These are phyloP conservation scores for Rutilus rutilus DNA, from an alignment of 2,113 vertebrate genomes.

Conservation along the genomic window DNA sequence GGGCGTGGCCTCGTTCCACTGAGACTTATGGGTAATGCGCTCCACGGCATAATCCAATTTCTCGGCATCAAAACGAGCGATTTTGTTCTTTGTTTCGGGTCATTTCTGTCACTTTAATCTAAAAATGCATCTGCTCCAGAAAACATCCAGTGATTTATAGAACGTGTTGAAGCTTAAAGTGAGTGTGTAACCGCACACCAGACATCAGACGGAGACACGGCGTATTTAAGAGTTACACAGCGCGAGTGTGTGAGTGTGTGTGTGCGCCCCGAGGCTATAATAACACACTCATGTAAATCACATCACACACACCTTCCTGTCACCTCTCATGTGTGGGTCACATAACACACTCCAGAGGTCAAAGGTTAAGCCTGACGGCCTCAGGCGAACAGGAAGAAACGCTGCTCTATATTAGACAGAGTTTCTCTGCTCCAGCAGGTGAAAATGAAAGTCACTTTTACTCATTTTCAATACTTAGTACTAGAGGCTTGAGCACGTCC, in stretches of 20 bases:
- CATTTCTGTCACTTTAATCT: slow-evolving; percentile 44
- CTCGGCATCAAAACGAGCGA: slow-evolving; percentile 31
- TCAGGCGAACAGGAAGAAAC: slow-evolving; percentile 23
- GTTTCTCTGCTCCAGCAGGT: slow-evolving; percentile 19
- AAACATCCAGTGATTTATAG: slow-evolving; percentile 23
- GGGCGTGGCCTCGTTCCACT: slow-evolving; percentile 43
- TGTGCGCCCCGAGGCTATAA: not conserved
- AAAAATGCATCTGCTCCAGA: slow-evolving; percentile 43
- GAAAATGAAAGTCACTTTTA: not conserved
- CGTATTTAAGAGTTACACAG: not conserved
- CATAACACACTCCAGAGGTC: slow-evolving; percentile 35
- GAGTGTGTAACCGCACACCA: slow-evolving; percentile 4
- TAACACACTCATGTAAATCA: slow-evolving; percentile 29
- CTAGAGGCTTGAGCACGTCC: no score
- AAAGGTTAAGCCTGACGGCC: slow-evolving; percentile 41
- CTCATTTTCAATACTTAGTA: no score
- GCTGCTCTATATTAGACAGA: not conserved
- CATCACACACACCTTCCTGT: slow-evolving; percentile 39
- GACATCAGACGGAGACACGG: not conserved
- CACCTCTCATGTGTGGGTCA: slow-evolving; percentile 27
- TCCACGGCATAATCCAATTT: slow-evolving; percentile 50
- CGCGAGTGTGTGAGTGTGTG: not conserved
- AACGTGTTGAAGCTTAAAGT: slow-evolving; percentile 41
- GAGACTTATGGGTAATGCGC: slow-evolving; percentile 55
- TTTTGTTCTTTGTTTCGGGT: slow-evolving; percentile 38